Evolutionary conservation across 2,797 vertebrate species (phyloP).

Genomic region (Nyctalus aviator): DNA sequence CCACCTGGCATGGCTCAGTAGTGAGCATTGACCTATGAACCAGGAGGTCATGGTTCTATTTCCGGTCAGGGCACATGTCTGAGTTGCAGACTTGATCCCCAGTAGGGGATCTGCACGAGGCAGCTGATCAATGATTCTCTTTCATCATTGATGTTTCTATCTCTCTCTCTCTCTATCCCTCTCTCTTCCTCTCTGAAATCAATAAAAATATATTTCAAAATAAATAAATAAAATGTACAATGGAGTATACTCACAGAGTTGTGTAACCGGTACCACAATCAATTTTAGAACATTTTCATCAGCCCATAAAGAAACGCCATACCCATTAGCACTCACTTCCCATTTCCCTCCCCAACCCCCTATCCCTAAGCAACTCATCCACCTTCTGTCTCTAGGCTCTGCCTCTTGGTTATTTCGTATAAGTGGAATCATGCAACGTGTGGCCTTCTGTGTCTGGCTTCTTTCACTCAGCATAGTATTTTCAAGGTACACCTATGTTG

Average conservation of each 20-base stretch:
- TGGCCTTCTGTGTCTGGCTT: slow-evolving; percentile 48
- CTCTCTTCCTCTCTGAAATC: too few species aligned
- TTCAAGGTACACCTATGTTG: slow-evolving; percentile 12
- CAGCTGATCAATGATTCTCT: too few species aligned
- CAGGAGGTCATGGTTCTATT: too few species aligned
- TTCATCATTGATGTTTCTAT: too few species aligned
- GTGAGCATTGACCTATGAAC: too few species aligned
- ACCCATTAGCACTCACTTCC: neutral
- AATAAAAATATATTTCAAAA: too few species aligned
- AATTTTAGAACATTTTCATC: slow-evolving; percentile 26
- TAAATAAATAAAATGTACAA: neutral
- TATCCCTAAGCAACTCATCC: neutral
- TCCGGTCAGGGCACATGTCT: too few species aligned
- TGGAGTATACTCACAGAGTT: slow-evolving; percentile 16
- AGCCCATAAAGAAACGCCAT: neutral
- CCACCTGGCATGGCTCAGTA: too few species aligned
- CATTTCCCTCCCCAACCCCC: neutral
- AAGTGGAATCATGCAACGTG: neutral
- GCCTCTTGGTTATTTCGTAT: slow-evolving; percentile 8
- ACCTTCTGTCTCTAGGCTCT: slow-evolving; percentile 31
- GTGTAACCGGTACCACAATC: neutral
- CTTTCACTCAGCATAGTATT: slow-evolving; percentile 54
- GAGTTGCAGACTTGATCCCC: too few species aligned
- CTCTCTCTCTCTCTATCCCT: too few species aligned
- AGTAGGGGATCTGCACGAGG: too few species aligned